Conservation (phyloP, 2,113 vertebrate species). For the Holacanthus passer region DNA sequence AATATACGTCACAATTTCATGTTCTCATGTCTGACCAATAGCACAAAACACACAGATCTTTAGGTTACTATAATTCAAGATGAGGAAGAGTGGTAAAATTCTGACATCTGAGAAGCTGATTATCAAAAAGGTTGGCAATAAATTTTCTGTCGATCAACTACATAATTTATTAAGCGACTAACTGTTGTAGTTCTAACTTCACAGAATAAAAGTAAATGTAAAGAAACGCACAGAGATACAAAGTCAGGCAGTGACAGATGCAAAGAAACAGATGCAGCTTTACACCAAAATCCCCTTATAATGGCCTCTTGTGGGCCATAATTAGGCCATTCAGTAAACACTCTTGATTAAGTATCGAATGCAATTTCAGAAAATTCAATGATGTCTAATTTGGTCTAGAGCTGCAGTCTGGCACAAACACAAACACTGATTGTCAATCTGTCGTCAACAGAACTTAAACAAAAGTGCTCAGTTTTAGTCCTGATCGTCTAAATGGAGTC, state of each 20-base stretch:
- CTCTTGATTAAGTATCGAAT: slow-evolving; percentile 17
- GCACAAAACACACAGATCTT: background rate
- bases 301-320: slow-evolving; percentile 4
- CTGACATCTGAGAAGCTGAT: background rate
- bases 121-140: background rate
- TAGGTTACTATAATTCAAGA: background rate
- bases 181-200: background rate
- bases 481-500: slow-evolving; percentile 12
- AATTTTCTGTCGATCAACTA: background rate
- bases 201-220: background rate
- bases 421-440: background rate
- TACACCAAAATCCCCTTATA: background rate
- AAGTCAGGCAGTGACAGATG: background rate
- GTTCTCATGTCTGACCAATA: background rate
- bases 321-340: slow-evolving; percentile 1
- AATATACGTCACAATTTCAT: background rate
- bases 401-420: slow-evolving; percentile 4
- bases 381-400: slow-evolving; percentile 1
- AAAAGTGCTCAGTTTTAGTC: slow-evolving; percentile 19
- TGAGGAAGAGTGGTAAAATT: too few relatives aligned
- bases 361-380: slow-evolving; percentile 27
- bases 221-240: slow-evolving; percentile 2
- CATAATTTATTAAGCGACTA: background rate
- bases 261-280: background rate
- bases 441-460: background rate